A percentile compares a stretch with the other conserved stretches of the same genome.
Evolutionary conservation across 2,888 invertebrate genomes (phyloP).

Genomic region (Drosophila mettleri): DNA sequence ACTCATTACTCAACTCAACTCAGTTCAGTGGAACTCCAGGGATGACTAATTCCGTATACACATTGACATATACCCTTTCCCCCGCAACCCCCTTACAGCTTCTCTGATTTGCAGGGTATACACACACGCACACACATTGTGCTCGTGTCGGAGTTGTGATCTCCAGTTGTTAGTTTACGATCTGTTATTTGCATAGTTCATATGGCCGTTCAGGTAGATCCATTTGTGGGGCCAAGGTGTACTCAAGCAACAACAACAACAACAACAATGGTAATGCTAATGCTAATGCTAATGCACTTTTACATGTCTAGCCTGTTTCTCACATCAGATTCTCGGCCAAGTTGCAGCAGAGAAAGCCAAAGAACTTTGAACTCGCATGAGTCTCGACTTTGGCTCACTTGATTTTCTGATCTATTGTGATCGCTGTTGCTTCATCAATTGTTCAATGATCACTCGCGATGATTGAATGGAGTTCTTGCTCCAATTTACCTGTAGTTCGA

Average conservation of each 20-base stretch:
- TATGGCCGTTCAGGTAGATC: conserved; percentile 15
- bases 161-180: conserved; percentile 61
- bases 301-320: background rate
- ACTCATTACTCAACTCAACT: background rate
- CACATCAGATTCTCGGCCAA: background rate
- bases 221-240: conserved; percentile 7
- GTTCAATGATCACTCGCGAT: background rate
- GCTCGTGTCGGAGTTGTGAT: conserved; percentile 27
- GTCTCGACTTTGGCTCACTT: background rate
- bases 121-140: conserved; percentile 31
- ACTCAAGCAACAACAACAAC: conserved; percentile 15
- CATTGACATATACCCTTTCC: background rate
- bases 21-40: conserved; percentile 6
- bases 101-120: conserved; percentile 22
- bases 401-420: background rate
- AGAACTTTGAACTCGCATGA: conserved; percentile 16
- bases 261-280: conserved; percentile 3
- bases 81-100: background rate
- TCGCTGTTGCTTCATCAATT: background rate
- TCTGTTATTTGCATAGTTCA: conserved; percentile 63
- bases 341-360: conserved; percentile 17
- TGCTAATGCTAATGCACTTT: conserved; percentile 21
- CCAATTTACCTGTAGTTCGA: conserved; percentile 1
- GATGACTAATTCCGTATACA: background rate
- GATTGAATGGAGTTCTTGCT: conserved; percentile 10